Percentiles rank a stretch among this genome's conserved stretches.
Evolutionary conservation across 2,888 invertebrate species (phyloP).

Genomic region (Drosophila infuscata): DNA sequence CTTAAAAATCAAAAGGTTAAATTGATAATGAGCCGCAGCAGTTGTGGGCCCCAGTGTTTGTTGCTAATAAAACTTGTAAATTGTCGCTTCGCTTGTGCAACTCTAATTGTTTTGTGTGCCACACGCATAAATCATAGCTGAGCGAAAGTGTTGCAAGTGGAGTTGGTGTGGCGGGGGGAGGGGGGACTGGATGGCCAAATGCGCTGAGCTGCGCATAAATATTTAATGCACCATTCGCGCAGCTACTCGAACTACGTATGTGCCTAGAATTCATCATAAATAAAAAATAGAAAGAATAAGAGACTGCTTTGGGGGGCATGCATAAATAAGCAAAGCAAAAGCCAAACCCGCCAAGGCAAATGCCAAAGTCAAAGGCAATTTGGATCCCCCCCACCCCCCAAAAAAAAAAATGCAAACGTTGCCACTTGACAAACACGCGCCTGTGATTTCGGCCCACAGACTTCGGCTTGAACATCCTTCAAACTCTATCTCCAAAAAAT

Average conservation of each 20-base stretch:
- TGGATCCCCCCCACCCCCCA: slow-evolving; percentile 25
- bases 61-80: slow-evolving; percentile 43
- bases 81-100: slow-evolving; percentile 26
- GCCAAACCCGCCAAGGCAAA: slow-evolving; percentile 36
- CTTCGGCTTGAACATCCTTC: slow-evolving; percentile 12
- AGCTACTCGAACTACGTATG: slow-evolving; percentile 61
- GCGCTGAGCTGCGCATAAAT: slow-evolving; percentile 79
- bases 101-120: slow-evolving; percentile 48
- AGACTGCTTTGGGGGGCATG: slow-evolving; percentile 49
- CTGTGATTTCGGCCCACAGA: slow-evolving; percentile 59
- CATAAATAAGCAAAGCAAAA: slow-evolving; percentile 66
- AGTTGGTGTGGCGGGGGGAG: too few relatives aligned
- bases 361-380: slow-evolving; percentile 74
- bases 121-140: slow-evolving; percentile 29
- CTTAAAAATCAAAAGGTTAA: slow-evolving; percentile 77
- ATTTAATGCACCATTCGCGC: slow-evolving; percentile 69
- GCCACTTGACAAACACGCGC: slow-evolving; percentile 80
- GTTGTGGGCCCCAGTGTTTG: slow-evolving; percentile 26
- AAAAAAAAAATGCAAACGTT: slow-evolving; percentile 68
- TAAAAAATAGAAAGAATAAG: slow-evolving; percentile 19
- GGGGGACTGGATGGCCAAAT: slow-evolving; percentile 29
- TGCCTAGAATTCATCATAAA: slow-evolving; percentile 73
- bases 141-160: background rate
- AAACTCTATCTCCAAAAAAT: slow-evolving; percentile 1
- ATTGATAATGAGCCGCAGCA: slow-evolving; percentile 76